Percentiles rank a stretch among this genome's conserved stretches.
phyloP scores from a whole-genome alignment of 2,888 invertebrate species.

The Copidosoma aretas region DNA sequence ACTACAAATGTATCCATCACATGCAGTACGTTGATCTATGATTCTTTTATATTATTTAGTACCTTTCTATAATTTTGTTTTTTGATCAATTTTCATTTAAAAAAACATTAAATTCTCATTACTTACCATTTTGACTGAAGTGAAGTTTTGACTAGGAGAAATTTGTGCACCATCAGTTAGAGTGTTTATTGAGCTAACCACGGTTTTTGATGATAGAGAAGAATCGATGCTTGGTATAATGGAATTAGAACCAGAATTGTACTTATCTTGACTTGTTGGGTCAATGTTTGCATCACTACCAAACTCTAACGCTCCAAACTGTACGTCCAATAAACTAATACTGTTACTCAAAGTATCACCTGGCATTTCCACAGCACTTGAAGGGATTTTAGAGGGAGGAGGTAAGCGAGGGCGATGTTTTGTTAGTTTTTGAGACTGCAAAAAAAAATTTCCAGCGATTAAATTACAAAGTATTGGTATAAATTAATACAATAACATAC shows the following conservation, averaged over 20 bases:
- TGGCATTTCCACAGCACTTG: constrained; percentile 96
- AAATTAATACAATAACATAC: too few species aligned
- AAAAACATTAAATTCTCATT: neutral
- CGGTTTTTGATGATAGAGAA: constrained; percentile 40
- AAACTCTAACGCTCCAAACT: constrained; percentile 89
- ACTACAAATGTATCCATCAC: too few species aligned
- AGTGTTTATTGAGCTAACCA: constrained; percentile 51
- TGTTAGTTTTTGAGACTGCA: constrained; percentile 3
- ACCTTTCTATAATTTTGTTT: too few species aligned
- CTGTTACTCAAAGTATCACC: constrained; percentile 80
- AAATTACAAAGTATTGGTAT: too few species aligned
- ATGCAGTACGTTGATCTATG: too few species aligned
- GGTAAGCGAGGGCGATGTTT: constrained; percentile 59
- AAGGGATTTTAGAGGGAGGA: constrained; percentile 77
- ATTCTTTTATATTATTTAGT: too few species aligned
- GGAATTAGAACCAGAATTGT: constrained; percentile 56
- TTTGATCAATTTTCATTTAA: too few species aligned
- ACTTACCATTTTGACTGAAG: constrained; percentile 55
- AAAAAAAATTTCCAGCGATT: too few species aligned
- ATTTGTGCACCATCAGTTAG: constrained; percentile 54
- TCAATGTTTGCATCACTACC: constrained; percentile 65
- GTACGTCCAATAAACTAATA: constrained; percentile 84
- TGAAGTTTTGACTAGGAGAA: constrained; percentile 52
- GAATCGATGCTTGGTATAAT: constrained; percentile 55
- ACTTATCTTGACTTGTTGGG: constrained; percentile 59